Evolutionary conservation across 1,140 invertebrate species (phyloP).

Genomic region (Latrodectus geometricus): DNA sequence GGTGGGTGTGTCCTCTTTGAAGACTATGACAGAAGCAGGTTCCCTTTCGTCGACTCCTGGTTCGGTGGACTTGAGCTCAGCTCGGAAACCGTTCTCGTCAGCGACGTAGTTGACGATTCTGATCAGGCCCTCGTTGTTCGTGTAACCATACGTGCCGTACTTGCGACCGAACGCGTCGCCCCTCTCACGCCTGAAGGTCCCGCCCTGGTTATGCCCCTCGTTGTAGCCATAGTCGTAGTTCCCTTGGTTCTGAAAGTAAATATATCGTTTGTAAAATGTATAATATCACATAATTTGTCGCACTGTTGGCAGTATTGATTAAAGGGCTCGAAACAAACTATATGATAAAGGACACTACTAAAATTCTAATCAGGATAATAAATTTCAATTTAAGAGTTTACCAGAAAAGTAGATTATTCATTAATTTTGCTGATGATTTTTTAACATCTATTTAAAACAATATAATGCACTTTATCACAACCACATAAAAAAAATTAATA

Average conservation of each 20-base stretch:
- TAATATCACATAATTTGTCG: background rate
- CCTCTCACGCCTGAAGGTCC: conserved; percentile 65
- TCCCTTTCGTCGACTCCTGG: conserved; percentile 64
- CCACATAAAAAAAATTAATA: no score
- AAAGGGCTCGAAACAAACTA: no score
- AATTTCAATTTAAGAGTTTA: no score
- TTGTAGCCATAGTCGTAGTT: conserved; percentile 65
- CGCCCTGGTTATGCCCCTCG: conserved; percentile 65
- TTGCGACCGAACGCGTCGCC: conserved; percentile 64
- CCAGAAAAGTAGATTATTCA: no score
- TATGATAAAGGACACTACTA: no score
- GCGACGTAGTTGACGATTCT: conserved; percentile 66
- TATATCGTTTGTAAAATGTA: background rate
- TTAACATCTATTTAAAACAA: no score
- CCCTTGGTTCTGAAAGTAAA: conserved; percentile 58
- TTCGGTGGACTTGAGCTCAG: conserved; percentile 65
- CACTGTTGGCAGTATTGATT: no score
- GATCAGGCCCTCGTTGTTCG: conserved; percentile 65
- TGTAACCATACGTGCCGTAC: conserved; percentile 65
- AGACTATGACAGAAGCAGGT: conserved; percentile 64
- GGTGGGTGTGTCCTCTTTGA: conserved; percentile 64
- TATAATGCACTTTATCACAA: no score
- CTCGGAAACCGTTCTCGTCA: conserved; percentile 63
- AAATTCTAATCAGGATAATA: no score
- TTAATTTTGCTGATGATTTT: no score